phyloP scores from a whole-genome alignment of 2,797 vertebrate species.

The Salarias fasciatus region DNA sequence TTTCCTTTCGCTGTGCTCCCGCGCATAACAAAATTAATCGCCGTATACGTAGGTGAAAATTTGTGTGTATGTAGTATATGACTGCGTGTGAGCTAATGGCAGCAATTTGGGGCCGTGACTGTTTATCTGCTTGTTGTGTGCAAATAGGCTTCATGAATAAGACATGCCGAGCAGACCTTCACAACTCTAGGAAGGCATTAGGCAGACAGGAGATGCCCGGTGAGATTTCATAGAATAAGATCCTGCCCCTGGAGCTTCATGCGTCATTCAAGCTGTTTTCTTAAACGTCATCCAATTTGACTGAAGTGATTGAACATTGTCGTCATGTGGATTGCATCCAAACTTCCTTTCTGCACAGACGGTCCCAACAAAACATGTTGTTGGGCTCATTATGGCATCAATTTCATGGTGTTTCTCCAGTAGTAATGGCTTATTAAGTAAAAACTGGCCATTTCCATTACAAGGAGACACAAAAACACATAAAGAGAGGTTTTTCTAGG shows the following conservation, averaged over 20 bases:
- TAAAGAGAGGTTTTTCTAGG: not conserved
- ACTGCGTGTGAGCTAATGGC: constrained; percentile 37
- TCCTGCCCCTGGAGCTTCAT: constrained; percentile 26
- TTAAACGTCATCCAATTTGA: constrained; percentile 54
- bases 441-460: constrained; percentile 17
- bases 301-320: constrained; percentile 1
- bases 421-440: constrained; percentile 41
- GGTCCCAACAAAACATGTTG: constrained; percentile 3
- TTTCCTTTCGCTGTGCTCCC: constrained; percentile 8
- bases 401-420: constrained; percentile 19
- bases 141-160: constrained; percentile 51
- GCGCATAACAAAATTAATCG: constrained; percentile 12
- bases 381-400: constrained; percentile 32
- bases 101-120: constrained; percentile 35
- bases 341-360: constrained; percentile 18
- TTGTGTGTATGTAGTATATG: constrained; percentile 5
- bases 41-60: constrained; percentile 5
- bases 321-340: constrained; percentile 3
- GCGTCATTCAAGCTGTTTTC: constrained; percentile 40
- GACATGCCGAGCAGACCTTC: constrained; percentile 26
- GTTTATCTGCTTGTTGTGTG: constrained; percentile 46
- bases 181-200: constrained; percentile 40
- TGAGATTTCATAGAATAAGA: constrained; percentile 20
- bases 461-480: not conserved
- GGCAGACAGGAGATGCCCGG: constrained; percentile 4